These are phyloP conservation scores for Rhagium mordax DNA, from an alignment of 2,888 invertebrate species.

Conservation along the genomic window DNA sequence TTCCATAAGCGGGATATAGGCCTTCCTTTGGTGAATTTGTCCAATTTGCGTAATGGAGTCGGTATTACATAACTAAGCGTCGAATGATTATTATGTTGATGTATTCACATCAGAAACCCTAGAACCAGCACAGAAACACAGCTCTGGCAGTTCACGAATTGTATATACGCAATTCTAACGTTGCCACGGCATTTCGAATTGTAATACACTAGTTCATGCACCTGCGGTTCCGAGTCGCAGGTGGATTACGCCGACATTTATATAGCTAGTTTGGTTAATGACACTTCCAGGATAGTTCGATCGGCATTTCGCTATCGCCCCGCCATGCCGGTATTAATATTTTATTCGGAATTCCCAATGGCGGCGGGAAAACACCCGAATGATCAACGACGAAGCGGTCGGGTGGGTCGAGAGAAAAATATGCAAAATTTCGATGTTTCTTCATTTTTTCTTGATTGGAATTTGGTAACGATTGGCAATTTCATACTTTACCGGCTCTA, in stretches of 20 bases:
- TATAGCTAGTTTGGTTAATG: background rate
- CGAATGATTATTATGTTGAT: background rate
- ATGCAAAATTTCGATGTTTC: too few species aligned
- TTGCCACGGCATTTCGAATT: constrained; percentile 2
- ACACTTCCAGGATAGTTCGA: background rate
- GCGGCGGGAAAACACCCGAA: background rate
- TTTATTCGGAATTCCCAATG: background rate
- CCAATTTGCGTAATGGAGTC: background rate
- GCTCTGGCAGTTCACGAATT: background rate
- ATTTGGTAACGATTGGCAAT: too few species aligned
- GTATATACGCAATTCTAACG: background rate
- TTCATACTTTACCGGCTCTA: too few species aligned
- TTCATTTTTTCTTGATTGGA: too few species aligned
- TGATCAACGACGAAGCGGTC: background rate
- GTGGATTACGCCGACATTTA: constrained; percentile 8
- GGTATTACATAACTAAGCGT: background rate
- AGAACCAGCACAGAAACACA: background rate
- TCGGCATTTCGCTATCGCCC: background rate
- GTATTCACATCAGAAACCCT: constrained; percentile 2
- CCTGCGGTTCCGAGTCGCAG: constrained; percentile 4
- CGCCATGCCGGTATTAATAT: background rate
- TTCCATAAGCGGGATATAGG: background rate
- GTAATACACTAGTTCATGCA: background rate
- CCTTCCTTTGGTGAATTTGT: background rate
- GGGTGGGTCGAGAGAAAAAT: too few species aligned